Conservation (phyloP, 2,797 vertebrate genomes). For the Gymnothorax javanicus region DNA sequence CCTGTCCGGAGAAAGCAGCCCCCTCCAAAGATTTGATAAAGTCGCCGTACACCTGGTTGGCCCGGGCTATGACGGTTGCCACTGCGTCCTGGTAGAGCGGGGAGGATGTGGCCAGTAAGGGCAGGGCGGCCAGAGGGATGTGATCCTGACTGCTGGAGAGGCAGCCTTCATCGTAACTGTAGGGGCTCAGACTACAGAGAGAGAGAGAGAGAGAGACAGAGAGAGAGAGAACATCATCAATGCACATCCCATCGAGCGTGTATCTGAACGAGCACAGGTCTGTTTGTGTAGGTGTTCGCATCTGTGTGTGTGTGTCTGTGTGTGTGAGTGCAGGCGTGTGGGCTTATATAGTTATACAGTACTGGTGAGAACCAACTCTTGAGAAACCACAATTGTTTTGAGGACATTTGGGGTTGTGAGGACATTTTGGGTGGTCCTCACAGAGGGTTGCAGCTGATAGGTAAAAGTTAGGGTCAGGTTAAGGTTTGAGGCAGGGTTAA, state of each 20-base stretch:
- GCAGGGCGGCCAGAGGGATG: slow-evolving; percentile 92
- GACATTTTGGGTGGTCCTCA: too few relatives aligned
- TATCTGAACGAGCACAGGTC: background rate
- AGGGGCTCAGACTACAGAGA: slow-evolving; percentile 86
- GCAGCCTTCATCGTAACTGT: slow-evolving; percentile 92
- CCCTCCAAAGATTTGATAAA: slow-evolving; percentile 91
- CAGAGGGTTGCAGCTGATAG: too few relatives aligned
- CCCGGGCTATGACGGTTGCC: slow-evolving; percentile 86
- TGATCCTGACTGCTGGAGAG: slow-evolving; percentile 98
- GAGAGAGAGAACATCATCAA: too few relatives aligned
- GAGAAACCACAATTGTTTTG: too few relatives aligned
- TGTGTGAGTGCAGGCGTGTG: background rate
- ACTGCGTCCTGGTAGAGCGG: slow-evolving; percentile 95
- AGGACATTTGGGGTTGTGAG: too few relatives aligned
- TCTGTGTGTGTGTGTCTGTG: background rate
- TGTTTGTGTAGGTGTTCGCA: background rate
- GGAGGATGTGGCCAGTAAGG: slow-evolving; percentile 90
- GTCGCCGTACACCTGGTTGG: slow-evolving; percentile 91
- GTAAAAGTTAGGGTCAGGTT: too few relatives aligned
- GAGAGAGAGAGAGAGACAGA: too few relatives aligned
- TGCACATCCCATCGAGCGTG: background rate
- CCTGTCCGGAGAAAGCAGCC: slow-evolving; percentile 87
- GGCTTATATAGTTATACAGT: too few relatives aligned
- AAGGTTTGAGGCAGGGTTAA: too few relatives aligned
- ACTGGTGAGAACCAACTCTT: too few relatives aligned